phyloP scores from a whole-genome alignment of 2,113 vertebrate genomes.

The Anolis sagrei region DNA sequence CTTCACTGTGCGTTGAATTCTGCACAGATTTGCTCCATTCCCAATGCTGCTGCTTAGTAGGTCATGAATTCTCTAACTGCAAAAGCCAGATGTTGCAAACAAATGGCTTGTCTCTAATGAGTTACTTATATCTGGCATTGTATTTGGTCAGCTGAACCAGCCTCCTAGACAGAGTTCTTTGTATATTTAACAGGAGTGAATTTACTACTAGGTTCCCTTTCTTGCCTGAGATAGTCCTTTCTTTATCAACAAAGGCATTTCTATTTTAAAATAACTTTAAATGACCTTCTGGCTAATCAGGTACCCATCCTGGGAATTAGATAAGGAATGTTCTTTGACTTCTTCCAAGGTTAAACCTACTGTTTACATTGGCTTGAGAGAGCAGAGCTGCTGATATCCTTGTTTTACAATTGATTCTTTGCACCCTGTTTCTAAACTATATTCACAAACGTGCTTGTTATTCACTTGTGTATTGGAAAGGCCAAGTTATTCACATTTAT shows the following conservation, averaged over 20 bases:
- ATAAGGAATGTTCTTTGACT: constrained; percentile 66
- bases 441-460: not conserved
- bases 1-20: not conserved
- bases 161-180: not conserved
- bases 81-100: not conserved
- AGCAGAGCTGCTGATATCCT: constrained; percentile 48
- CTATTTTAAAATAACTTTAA: constrained; percentile 23
- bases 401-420: constrained; percentile 32
- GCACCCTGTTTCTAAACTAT: not conserved
- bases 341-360: constrained; percentile 60
- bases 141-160: not conserved
- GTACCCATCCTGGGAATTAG: constrained; percentile 46
- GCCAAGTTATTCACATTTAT: not conserved
- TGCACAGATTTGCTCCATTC: not conserved
- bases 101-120: not conserved
- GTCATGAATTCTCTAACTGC: not conserved
- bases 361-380: constrained; percentile 54
- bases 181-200: not conserved
- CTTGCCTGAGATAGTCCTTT: constrained; percentile 7
- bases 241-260: constrained; percentile 18
- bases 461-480: constrained; percentile 22
- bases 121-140: not conserved
- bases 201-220: not conserved
- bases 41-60: not conserved
- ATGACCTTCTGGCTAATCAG: constrained; percentile 57